Base-by-base conservation (phyloP, 2,113 vertebrate species). In the Serilophus lunatus region DNA sequence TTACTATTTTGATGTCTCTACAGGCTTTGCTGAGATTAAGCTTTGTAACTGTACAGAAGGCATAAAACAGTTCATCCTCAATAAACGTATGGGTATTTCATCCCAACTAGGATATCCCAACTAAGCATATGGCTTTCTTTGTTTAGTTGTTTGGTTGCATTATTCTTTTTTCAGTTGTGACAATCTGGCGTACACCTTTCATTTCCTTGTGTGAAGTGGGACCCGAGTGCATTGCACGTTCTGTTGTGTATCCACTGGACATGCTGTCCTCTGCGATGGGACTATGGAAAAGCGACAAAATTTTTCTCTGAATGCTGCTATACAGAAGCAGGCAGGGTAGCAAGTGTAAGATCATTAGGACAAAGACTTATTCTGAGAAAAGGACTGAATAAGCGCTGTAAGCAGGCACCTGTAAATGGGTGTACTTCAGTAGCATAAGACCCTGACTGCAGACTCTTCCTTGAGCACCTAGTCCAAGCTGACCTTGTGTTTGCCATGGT, bases 1-100 rank as follows among this genome's bases (percentile, higher is more conserved):
- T 91, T 91, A 63, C 50, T 76, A 17, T 77, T 95, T 68, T 36
- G 49, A 35, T 71, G 11, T 49, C 20, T 77, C 74, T 50, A 61
- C 20, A 85, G 91, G 26, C 16, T 59, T 76, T 87, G 57, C 57
- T 53, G 87, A 79, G 38, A 47, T 61, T 31, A 51, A 63, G 49
- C 13, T 69, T 74, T 89, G 26, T 92, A 69, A n/a, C 20, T 8
- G 29, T 19, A 76, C 0, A 66, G 57, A 85, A 75, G 60, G 60
- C 24, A 36, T 4, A 11, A 51, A 96, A 10, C 25, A 24, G 47
- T 60, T 85, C 51, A 51, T 40, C 50, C 23, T 66, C 54, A 59
- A 8, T 45, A 40, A 54, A 77, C 63, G 38, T 36, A 38, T 81
- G 81, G 50, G 29, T 50, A 6, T 63, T 95, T 93, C 40, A 69